These are phyloP conservation scores for Acanthosoma haemorrhoidale DNA, from an alignment of 2,888 invertebrate genomes.

Conservation along the genomic window DNA sequence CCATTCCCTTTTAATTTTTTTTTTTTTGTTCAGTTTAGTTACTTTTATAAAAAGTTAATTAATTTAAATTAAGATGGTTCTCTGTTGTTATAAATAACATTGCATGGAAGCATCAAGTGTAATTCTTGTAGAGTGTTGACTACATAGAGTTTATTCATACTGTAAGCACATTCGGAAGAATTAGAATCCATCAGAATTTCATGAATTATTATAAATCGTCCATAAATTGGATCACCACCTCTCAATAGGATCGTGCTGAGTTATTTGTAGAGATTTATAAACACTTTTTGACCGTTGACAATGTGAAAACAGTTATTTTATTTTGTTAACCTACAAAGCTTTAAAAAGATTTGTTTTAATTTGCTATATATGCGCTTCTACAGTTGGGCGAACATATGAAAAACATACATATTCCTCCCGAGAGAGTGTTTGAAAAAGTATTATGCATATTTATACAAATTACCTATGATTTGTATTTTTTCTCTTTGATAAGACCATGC, in stretches of 20 bases:
- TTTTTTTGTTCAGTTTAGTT: not conserved
- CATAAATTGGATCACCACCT: not conserved
- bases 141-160: not conserved
- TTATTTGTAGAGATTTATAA: not conserved
- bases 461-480: too few relatives aligned
- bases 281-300: too few relatives aligned
- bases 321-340: too few relatives aligned
- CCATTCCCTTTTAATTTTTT: constrained; percentile 16
- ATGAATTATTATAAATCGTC: not conserved
- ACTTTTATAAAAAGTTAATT: constrained; percentile 3
- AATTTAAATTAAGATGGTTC: not conserved
- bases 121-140: not conserved
- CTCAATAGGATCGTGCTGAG: not conserved
- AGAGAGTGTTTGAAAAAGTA: too few relatives aligned
- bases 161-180: not conserved
- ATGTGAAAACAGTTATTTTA: too few relatives aligned
- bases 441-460: too few relatives aligned
- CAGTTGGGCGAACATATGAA: too few relatives aligned
- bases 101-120: not conserved
- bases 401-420: too few relatives aligned
- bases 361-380: too few relatives aligned
- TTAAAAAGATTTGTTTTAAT: too few relatives aligned
- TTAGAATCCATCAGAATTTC: constrained; percentile 1
- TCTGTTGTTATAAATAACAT: not conserved
- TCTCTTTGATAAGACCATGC: too few relatives aligned